A percentile compares a stretch with the other conserved stretches of the same genome.
phyloP scores from a whole-genome alignment of 2,888 invertebrate species.

The Chalcosyrphus nemorum region DNA sequence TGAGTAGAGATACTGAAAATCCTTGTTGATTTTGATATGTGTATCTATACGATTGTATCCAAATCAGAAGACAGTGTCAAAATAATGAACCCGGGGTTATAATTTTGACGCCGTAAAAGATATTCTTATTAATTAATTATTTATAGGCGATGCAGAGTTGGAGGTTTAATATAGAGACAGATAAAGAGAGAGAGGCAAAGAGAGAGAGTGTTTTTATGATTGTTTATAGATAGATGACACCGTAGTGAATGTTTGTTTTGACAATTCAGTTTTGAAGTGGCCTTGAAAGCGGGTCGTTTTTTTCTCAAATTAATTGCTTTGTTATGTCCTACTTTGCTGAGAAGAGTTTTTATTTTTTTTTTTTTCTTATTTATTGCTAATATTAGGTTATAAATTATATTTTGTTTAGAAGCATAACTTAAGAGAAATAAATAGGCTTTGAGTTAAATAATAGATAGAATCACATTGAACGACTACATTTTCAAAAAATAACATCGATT shows the following conservation, averaged over 20 bases:
- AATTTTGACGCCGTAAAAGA: conserved; percentile 73
- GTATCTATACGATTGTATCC: conserved; percentile 74
- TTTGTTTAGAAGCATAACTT: conserved; percentile 50
- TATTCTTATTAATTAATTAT: not conserved
- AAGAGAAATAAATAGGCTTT: conserved; percentile 50
- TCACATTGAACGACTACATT: conserved; percentile 67
- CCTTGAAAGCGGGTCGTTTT: conserved; percentile 31
- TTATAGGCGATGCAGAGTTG: conserved; percentile 46
- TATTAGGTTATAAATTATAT: conserved; percentile 37
- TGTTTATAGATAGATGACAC: conserved; percentile 59
- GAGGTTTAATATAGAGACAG: conserved; percentile 34
- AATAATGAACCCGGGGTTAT: conserved; percentile 81
- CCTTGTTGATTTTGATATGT: conserved; percentile 58
- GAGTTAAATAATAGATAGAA: conserved; percentile 45
- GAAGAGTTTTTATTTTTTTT: conserved; percentile 8
- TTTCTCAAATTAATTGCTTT: conserved; percentile 8
- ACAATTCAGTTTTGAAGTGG: conserved; percentile 15
- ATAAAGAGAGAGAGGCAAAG: conserved; percentile 7
- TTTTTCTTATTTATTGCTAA: conserved; percentile 55
- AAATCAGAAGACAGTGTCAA: conserved; percentile 83
- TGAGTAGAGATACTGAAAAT: conserved; percentile 46
- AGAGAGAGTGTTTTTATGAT: conserved; percentile 40
- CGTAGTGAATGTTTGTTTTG: conserved; percentile 42
- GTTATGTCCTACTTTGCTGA: conserved; percentile 44
- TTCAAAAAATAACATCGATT: conserved; percentile 63